phyloP scores from a whole-genome alignment of 2,888 invertebrate species.

The Proisotoma minuta region DNA sequence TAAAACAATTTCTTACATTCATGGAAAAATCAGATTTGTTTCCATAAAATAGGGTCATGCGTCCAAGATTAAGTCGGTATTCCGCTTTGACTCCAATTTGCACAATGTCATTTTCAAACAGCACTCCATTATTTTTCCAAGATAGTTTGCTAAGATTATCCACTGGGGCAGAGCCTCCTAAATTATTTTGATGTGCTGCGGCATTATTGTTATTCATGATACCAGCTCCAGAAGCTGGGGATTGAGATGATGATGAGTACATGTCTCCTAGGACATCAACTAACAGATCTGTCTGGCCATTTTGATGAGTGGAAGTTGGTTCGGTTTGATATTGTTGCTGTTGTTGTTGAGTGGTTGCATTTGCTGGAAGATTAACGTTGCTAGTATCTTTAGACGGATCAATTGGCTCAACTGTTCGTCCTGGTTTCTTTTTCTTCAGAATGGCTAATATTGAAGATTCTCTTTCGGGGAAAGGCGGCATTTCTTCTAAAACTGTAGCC shows the following conservation, averaged over 20 bases:
- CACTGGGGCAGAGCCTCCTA: conserved; percentile 53
- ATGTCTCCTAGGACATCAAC: conserved; percentile 89
- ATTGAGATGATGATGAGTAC: conserved; percentile 61
- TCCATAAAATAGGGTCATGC: conserved; percentile 93
- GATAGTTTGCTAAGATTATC: conserved; percentile 89
- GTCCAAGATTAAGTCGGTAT: conserved; percentile 89
- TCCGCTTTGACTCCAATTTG: conserved; percentile 99
- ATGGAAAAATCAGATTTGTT: conserved; percentile 89
- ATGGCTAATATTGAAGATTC: conserved; percentile 97
- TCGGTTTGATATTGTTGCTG: conserved; percentile 6
- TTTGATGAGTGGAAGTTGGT: conserved; percentile 32
- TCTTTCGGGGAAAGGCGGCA: conserved; percentile 99
- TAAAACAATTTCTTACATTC: conserved; percentile 51
- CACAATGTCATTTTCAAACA: conserved; percentile 95
- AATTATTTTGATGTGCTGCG: conserved; percentile 25
- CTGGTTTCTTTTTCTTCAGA: conserved; percentile 96
- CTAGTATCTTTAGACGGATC: conserved; percentile 52
- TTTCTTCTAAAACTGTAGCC: conserved; percentile 97
- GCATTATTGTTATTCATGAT: conserved; percentile 13
- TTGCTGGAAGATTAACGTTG: not conserved
- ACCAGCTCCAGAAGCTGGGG: conserved; percentile 47
- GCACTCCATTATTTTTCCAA: conserved; percentile 95
- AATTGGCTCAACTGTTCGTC: conserved; percentile 77
- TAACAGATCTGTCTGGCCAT: conserved; percentile 61
- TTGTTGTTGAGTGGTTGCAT: conserved; percentile 10